Evolutionary conservation across 2,888 invertebrate genomes (phyloP).

Genomic region (Campoplex nolae): DNA sequence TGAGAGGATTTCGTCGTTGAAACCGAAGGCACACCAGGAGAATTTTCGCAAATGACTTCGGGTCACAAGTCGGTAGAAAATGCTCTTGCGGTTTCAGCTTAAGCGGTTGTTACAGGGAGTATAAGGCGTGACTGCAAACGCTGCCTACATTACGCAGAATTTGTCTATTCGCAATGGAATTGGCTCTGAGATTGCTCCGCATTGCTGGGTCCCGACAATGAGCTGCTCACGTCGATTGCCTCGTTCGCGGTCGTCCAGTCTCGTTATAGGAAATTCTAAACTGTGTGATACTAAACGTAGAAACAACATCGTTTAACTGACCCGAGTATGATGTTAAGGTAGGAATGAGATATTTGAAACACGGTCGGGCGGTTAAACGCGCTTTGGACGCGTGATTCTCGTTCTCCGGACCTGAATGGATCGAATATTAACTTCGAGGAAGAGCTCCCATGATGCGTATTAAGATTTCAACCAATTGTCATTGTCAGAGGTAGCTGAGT

Average conservation of each 20-base stretch:
- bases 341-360: slow-evolving; percentile 5
- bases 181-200: slow-evolving; percentile 28
- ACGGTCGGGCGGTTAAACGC: slow-evolving; percentile 18
- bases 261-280: slow-evolving; percentile 50
- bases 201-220: slow-evolving; percentile 34
- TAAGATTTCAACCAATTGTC: not conserved
- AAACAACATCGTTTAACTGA: slow-evolving; percentile 28
- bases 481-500: not conserved
- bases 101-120: slow-evolving; percentile 13
- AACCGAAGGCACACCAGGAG: not conserved
- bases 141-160: slow-evolving; percentile 18
- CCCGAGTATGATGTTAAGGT: slow-evolving; percentile 20
- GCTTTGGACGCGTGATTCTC: slow-evolving; percentile 22
- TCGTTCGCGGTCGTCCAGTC: slow-evolving; percentile 57
- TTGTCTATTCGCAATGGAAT: slow-evolving; percentile 6
- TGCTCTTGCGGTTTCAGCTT: slow-evolving; percentile 37
- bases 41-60: slow-evolving; percentile 23
- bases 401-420: slow-evolving; percentile 36
- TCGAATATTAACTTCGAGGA: slow-evolving; percentile 31
- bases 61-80: slow-evolving; percentile 39
- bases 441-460: slow-evolving; percentile 21
- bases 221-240: slow-evolving; percentile 40
- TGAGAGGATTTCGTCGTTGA: not conserved
- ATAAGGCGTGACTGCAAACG: slow-evolving; percentile 40
- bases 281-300: slow-evolving; percentile 12